Evolutionary conservation across 2,797 vertebrate genomes (phyloP), one percentile per base, ranked within the genome.

Genomic region (Rhodeus uyekii): DNA sequence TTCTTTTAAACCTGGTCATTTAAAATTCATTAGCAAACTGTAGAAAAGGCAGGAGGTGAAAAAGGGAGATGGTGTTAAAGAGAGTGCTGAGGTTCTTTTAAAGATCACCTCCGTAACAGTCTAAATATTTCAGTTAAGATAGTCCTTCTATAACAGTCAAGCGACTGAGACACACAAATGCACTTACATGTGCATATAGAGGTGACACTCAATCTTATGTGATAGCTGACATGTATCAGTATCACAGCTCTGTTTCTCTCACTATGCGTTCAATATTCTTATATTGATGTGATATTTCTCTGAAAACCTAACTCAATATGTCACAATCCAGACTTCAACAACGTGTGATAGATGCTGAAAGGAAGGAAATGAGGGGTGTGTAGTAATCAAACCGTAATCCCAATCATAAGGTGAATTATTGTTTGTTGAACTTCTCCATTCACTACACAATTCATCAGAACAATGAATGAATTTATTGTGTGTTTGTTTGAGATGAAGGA

Each of bases 81-180:
- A 9, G 19, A 82, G 39, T 46, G 73, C 50, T 38, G 73, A 76
- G 22, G 71, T 65, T 13, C 64, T 82, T 82, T 82, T 48, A 82
- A 82, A 82, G 29, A 76, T 76, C 73, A 24, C 71, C 44, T 74
- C 32, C 24, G 12, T 74, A 64, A 42, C 34, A 32, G 50, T 46
- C 48, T 76, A 82, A 76, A 76, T 82, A 76, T 82, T 82, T 82
- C 39, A 82, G 74, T 61, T 46, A 22, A 44, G 48, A 60, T n/a
- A n/a, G 18, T 55, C 12, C 3, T 16, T 65, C 34, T 67, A 14
- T 65, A 81, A 55, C 36, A 39, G 34, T 3, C 1, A 4, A 8
- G 63, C 2, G 36, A 53, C 39, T 27, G 13, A 68, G 64, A 82
- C 73, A 82, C 64, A 82, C 64, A 76, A 82, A 82, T 46, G 81